phyloP scores from a whole-genome alignment of 2,797 vertebrate genomes.

The Peromyscus melanophrys region DNA sequence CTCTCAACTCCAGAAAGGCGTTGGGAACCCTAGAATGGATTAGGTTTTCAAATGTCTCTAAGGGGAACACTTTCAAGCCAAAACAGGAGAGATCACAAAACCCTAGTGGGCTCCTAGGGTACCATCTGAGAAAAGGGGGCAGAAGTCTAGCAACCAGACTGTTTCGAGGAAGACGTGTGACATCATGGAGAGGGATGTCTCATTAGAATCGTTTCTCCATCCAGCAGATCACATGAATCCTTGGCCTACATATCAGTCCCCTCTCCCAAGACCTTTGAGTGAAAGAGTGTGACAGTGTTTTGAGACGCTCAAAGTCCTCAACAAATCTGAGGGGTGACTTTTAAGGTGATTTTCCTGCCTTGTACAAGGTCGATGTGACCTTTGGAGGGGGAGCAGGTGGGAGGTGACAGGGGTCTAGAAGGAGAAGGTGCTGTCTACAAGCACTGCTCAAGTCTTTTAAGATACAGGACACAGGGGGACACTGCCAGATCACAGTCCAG shows the following conservation, averaged over 20 bases:
- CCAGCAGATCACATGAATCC: neutral
- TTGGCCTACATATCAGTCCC: neutral
- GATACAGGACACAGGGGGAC: slow-evolving; percentile 12
- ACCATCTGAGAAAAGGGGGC: neutral
- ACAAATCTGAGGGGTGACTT: neutral
- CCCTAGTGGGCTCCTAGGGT: too few species aligned
- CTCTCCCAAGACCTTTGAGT: neutral
- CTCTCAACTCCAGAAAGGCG: slow-evolving; percentile 16
- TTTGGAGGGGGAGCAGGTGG: neutral
- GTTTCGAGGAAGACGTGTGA: neutral
- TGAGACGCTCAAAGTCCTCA: slow-evolving; percentile 21
- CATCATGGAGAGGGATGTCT: neutral
- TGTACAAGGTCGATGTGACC: neutral
- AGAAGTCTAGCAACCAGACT: neutral
- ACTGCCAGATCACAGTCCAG: neutral
- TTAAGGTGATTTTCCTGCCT: neutral
- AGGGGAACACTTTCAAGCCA: neutral
- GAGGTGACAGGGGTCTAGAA: neutral
- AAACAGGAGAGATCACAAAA: slow-evolving; percentile 18
- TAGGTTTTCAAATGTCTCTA: neutral
- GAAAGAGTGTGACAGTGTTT: slow-evolving; percentile 9
- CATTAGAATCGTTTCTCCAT: neutral
- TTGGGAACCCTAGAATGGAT: neutral
- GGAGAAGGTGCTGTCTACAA: slow-evolving; percentile 14
- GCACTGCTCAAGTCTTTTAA: slow-evolving; percentile 10